Evolutionary conservation across 1,140 invertebrate species (phyloP), one percentile per base, ranked within the genome.

Genomic region (Rhizoglyphus robini): DNA sequence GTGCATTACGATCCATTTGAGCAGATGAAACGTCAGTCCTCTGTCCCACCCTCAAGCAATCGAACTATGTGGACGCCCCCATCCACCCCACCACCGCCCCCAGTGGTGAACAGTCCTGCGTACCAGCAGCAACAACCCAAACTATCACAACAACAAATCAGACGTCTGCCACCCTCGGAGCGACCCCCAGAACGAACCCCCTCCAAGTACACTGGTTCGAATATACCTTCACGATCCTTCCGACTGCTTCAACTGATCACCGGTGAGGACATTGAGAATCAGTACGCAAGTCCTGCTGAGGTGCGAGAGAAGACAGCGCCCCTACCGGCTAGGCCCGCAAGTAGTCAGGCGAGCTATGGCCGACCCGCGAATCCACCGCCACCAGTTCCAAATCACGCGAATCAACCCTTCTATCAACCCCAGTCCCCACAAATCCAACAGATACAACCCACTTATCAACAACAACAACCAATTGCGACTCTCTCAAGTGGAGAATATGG

Each of bases 191-290:
- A 80, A 31, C 80, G 75, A 63, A 85, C 86, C 71, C 85, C 85
- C 36, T 83, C 82, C 72, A 87, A 86, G 72, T 91, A 91, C 72
- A 86, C 80, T 65, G 88, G 88, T 65, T 84, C 84, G 72, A 82
- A 85, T 69, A 90, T 90, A 74, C 88, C 88, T 49, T 89, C 87
- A 67, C 82, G 87, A 73, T 88, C 88, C 23, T 91, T 91, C 74
- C 83, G 82, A 74, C 84, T 90, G 73, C 76, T 91, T 38, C 88
- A 90, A 76, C 83, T 84, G 31, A 87, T 89, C 85, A 88, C 86
- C 49, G 81, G 68, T 20, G 69, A 69, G 34, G 63, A 63, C 27
- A 57, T 64, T 49, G 46, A 48, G 23, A 64, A 64, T 38, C 41
- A 64, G 29, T 64, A 49, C n/a, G n/a, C n/a, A n/a, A n/a, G n/a